Evolutionary conservation across 2,113 vertebrate species (phyloP), one percentile per base, ranked within the genome.

Genomic region (Podarcis cretensis): DNA sequence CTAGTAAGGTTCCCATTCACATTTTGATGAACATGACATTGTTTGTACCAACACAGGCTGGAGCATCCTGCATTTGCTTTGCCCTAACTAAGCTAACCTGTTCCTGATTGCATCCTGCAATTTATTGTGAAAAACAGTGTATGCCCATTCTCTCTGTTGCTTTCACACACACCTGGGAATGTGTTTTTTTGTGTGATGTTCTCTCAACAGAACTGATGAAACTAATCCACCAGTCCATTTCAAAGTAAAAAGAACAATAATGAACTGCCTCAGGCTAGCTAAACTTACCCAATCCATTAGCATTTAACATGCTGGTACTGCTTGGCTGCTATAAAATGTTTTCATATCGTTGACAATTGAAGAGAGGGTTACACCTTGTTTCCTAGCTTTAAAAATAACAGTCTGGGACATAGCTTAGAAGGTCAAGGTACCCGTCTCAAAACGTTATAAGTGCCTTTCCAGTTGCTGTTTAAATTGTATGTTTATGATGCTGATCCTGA

Each of bases 221-320:
- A 87, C 32, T 48, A 88, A 91, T n/a, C 65, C 5, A 59, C 79
- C 90, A 88, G 13, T 81, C 54, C 21, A 87, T 84, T 76, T 77
- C 35, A 75, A 90, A 82, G 57, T 87, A 43, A 35, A 23, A 73
- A 84, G 23, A 18, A 87, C 43, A 87, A 68, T 57, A 69, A 9
- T 71, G 71, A 80, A 87, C 43, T 89, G 32, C 35, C 85, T 89
- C 91, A 89, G 83, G 43, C 32, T 85, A 25, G 6, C 4, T 27
- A 80, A 87, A 35, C 40, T 88, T 88, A 80, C 13, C 4, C 87
- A 12, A 43, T 88, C 14, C 25, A 59, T 84, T 89, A 16, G 37
- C 89, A 2, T 79, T 89, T 88, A 92, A 86, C 20, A 37, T 83
- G 92, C 90, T 91, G 77, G 48, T 43, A 37, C 85, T 78, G 30